phyloP scores from a whole-genome alignment of 1,140 invertebrate genomes.

The Harpegnathos saltator region DNA sequence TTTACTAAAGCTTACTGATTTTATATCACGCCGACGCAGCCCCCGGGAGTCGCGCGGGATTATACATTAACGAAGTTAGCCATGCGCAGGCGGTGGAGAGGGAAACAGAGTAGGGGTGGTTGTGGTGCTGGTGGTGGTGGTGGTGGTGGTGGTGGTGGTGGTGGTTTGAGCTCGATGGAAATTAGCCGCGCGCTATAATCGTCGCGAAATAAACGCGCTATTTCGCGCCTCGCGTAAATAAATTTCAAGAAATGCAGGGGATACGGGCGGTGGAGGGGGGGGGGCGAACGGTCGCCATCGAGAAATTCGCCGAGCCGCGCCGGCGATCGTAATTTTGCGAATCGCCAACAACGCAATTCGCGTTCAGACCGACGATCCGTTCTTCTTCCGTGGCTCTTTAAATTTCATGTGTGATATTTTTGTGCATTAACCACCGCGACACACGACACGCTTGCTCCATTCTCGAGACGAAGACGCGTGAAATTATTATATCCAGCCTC shows the following conservation, averaged over 20 bases:
- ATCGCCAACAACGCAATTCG: neutral
- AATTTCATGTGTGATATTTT: neutral
- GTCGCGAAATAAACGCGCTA: constrained; percentile 73
- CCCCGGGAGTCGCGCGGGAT: constrained; percentile 83
- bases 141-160: constrained; percentile 17
- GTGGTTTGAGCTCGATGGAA: constrained; percentile 77
- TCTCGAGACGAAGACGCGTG: neutral
- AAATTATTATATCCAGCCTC: neutral
- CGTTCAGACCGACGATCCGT: constrained; percentile 16
- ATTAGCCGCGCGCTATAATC: constrained; percentile 81
- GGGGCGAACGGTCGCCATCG: neutral
- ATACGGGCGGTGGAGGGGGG: neutral
- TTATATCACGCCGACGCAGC: constrained; percentile 85
- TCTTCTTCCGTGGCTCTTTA: neutral
- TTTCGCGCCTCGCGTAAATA: constrained; percentile 48
- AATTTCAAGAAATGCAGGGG: constrained; percentile 23
- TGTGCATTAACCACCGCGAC: neutral
- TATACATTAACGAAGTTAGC: constrained; percentile 86
- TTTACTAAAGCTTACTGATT: constrained; percentile 86
- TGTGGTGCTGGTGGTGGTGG: constrained; percentile 11
- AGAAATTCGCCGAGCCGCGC: constrained; percentile 26
- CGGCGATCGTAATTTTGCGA: constrained; percentile 5
- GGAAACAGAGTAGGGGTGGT: neutral
- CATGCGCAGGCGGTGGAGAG: constrained; percentile 40
- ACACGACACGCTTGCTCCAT: neutral